A percentile compares a stretch with the other conserved stretches of the same genome.
These are phyloP conservation scores for Pogonus chalceus DNA, from an alignment of 1,140 invertebrate species.

Conservation along the genomic window DNA sequence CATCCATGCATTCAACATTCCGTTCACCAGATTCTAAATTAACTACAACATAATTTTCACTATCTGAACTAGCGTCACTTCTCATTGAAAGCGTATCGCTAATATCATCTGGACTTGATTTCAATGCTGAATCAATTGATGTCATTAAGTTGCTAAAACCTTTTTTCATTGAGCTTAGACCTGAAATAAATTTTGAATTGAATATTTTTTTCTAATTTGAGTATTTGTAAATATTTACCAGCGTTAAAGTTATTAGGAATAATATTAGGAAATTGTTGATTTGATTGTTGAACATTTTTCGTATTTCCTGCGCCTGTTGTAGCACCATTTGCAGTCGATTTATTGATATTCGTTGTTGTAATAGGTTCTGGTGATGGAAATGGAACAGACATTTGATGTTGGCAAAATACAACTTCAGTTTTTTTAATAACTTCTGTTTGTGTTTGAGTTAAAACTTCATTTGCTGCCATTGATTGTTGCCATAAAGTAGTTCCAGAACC, in stretches of 20 bases:
- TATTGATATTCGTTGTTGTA: background rate
- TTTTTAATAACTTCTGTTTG: background rate
- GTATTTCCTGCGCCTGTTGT: background rate
- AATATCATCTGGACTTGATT: slow-evolving; percentile 57
- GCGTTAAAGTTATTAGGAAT: slow-evolving; percentile 28
- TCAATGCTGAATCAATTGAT: slow-evolving; percentile 67
- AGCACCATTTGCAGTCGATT: slow-evolving; percentile 1
- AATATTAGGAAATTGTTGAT: slow-evolving; percentile 21
- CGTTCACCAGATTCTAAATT: slow-evolving; percentile 49
- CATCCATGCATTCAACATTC: slow-evolving; percentile 51
- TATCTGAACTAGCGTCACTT: slow-evolving; percentile 71
- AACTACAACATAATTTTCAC: slow-evolving; percentile 63
- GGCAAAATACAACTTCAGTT: background rate
- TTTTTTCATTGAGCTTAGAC: slow-evolving; percentile 65
- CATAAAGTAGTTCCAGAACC: background rate
- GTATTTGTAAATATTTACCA: slow-evolving; percentile 16
- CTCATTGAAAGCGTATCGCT: slow-evolving; percentile 58
- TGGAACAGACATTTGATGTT: background rate
- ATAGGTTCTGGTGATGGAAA: background rate
- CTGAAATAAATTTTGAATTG: slow-evolving; percentile 24
- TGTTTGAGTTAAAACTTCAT: background rate
- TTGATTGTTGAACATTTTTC: background rate
- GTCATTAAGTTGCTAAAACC: slow-evolving; percentile 69
- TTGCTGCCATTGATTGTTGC: background rate
- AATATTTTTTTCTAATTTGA: background rate